Base-by-base conservation (phyloP, 1,140 invertebrate species). In the Sarcophaga peregrina region DNA sequence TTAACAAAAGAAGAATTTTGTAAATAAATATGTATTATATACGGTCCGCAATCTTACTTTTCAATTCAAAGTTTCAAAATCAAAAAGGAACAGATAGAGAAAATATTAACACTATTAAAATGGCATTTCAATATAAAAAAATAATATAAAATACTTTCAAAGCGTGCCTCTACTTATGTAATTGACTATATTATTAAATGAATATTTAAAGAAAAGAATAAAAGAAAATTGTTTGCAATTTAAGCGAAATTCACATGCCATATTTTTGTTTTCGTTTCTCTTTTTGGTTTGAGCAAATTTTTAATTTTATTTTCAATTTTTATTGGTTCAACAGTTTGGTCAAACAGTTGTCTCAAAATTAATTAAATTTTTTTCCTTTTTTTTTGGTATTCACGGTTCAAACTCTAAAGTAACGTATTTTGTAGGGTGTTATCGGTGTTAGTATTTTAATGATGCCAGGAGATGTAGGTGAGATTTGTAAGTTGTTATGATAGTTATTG, bases 211-310 rank as follows among this genome's bases (percentile, higher is more conserved):
- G 45, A 74, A 5, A 13, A 17, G 20, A 74, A 46, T 50, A 62
- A 58, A 37, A 68, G 68, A 81, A 80, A 50, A 80, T 81, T 54
- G 58, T 8, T 81, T 81, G 52, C 80, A 72, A 72, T 81, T 52
- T 46, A 78, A 78, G 75, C 75, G 75, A 78, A 78, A 78, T 78
- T 78, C 75, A 78, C 75, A 78, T 78, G 75, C 75, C 75, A 68
- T n/a, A 37, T 81, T 81, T 81, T 45, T 8, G 25, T 81, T 81
- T 81, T 48, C 11, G 5, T 81, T 48, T 46, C 6, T 37, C 68
- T 37, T 25, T 45, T 83, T 83, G 81, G 83, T 83, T 62, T 47
- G 78, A 62, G 82, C 62, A n/a, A n/a, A n/a, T 58, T 58, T 58
- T 58, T 58, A 58, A 58, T 58, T n/a, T 58, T 8, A 68, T n/a